These are phyloP conservation scores for Nesogale talazaci DNA, from an alignment of 2,113 vertebrate species.

Conservation along the genomic window DNA sequence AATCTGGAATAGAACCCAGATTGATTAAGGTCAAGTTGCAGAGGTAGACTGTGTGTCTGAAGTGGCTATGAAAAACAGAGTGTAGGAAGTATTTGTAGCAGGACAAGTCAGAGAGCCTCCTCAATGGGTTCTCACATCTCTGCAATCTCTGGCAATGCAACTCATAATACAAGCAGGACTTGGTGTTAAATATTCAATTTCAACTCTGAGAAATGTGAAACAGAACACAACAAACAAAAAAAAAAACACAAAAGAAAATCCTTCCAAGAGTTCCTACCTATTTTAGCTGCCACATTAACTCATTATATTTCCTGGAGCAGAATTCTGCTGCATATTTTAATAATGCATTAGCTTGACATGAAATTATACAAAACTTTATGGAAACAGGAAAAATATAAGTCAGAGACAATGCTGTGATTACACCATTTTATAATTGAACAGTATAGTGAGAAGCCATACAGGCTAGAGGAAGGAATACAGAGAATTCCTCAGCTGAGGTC, in stretches of 20 bases:
- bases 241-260: background rate
- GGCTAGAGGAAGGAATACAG: background rate
- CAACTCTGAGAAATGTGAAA: background rate
- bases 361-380: background rate
- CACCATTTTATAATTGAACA: background rate
- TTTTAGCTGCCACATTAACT: background rate
- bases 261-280: background rate
- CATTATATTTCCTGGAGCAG: background rate
- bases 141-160: background rate
- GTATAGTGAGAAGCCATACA: background rate
- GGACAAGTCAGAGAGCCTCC: background rate
- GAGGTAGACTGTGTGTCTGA: background rate
- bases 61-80: background rate
- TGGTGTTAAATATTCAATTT: background rate
- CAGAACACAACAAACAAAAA: background rate
- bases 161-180: background rate
- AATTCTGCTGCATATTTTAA: background rate
- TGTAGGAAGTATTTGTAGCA: background rate
- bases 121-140: background rate
- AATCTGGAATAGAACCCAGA: background rate
- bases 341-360: background rate
- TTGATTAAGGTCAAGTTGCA: background rate
- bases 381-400: background rate
- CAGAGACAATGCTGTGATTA: background rate
- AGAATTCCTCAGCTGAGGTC: background rate